phyloP scores from a whole-genome alignment of 2,888 invertebrate species.

The Drosophila quasianomalipes region DNA sequence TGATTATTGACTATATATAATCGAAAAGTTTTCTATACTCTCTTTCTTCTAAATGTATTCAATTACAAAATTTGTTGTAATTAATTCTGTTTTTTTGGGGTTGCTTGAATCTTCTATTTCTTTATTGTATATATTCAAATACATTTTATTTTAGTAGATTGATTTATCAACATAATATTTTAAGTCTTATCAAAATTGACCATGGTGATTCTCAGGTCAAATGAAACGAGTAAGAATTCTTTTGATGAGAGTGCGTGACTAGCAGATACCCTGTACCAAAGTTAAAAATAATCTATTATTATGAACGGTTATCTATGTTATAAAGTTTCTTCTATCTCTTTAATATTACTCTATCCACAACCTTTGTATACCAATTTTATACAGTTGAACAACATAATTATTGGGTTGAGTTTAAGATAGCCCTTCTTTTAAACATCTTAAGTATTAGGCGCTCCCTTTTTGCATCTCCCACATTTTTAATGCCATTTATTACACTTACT shows the following conservation, averaged over 20 bases:
- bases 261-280: constrained; percentile 5
- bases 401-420: background rate
- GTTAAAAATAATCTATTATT: background rate
- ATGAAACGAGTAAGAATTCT: background rate
- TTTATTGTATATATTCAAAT: constrained; percentile 2
- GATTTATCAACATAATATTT: background rate
- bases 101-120: background rate
- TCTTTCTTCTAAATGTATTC: constrained; percentile 8
- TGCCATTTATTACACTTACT: background rate
- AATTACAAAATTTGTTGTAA: background rate
- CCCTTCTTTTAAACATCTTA: background rate
- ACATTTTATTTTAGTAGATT: constrained; percentile 18
- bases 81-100: background rate
- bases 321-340: background rate
- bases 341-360: background rate
- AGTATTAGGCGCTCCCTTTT: background rate
- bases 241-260: background rate
- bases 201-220: background rate
- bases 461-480: background rate
- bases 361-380: background rate
- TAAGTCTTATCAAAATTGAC: background rate
- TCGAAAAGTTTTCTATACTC: constrained; percentile 65
- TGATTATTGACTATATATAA: constrained; percentile 33
- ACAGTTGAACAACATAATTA: background rate
- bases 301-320: background rate